These are phyloP conservation scores for Diarsia rubi DNA, from an alignment of 2,888 invertebrate species.

Conservation along the genomic window DNA sequence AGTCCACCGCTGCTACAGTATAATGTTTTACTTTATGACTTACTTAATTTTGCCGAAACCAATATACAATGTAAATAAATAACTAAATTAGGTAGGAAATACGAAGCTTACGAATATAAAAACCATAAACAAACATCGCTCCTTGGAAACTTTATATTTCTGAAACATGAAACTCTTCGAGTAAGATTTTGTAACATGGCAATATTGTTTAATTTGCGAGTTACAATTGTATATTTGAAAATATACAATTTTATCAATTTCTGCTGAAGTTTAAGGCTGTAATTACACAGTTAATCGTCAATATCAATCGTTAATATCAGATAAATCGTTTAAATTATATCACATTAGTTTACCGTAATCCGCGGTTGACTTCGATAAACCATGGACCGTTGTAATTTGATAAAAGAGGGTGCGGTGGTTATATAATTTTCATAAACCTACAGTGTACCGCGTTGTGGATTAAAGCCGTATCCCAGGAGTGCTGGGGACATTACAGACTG, in stretches of 20 bases:
- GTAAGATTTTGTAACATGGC: constrained; percentile 12
- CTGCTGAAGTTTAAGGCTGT: background rate
- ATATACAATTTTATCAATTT: background rate
- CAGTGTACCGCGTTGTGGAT: background rate
- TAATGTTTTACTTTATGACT: background rate
- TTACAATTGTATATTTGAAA: background rate
- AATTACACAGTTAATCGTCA: background rate
- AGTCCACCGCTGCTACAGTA: background rate
- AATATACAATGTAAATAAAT: constrained; percentile 4
- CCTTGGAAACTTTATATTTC: constrained; percentile 8
- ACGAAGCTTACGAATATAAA: constrained; percentile 11
- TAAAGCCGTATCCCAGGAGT: no score
- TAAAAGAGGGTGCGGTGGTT: constrained; percentile 1
- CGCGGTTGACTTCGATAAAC: background rate
- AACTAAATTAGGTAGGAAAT: background rate
- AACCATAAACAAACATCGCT: constrained; percentile 23
- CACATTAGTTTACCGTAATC: background rate
- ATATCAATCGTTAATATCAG: no score
- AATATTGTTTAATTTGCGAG: constrained; percentile 16
- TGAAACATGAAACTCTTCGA: constrained; percentile 25
- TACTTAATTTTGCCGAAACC: background rate
- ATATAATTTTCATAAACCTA: background rate
- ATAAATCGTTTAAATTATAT: background rate
- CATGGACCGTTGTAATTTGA: background rate
- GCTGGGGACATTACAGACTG: no score